phyloP scores from a whole-genome alignment of 2,797 vertebrate genomes.

The Smutsia temminckii region DNA sequence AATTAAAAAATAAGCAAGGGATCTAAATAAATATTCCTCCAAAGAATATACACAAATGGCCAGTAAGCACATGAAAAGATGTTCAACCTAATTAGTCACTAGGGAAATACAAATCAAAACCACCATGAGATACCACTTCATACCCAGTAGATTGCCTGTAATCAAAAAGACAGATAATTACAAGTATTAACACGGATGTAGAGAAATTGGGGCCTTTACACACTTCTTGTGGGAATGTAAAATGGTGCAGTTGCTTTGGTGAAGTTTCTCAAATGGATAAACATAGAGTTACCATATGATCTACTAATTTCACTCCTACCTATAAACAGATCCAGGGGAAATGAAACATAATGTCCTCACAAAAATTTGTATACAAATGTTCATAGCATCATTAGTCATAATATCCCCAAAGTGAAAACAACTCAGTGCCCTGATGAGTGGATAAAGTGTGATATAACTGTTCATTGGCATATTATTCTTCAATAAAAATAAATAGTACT shows the following conservation, averaged over 20 bases:
- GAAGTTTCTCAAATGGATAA: conserved; percentile 6
- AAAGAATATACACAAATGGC: neutral
- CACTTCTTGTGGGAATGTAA: neutral
- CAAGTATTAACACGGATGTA: neutral
- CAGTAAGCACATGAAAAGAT: neutral
- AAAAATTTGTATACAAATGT: neutral
- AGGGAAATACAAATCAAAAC: conserved; percentile 14
- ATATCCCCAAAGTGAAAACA: neutral
- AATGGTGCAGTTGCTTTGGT: neutral
- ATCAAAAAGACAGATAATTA: neutral
- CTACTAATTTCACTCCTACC: neutral
- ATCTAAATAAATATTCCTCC: neutral
- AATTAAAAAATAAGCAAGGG: neutral
- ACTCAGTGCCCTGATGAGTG: neutral
- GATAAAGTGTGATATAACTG: neutral
- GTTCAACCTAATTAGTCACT: neutral
- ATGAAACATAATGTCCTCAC: neutral
- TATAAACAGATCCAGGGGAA: neutral
- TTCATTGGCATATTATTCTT: neutral
- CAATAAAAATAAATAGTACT: neutral
- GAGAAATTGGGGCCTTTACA: neutral
- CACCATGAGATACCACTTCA: neutral
- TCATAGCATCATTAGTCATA: neutral
- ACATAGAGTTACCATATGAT: neutral
- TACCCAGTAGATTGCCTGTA: neutral